Conservation (phyloP, 2,113 vertebrate genomes). For the Todiramphus chloris region DNA sequence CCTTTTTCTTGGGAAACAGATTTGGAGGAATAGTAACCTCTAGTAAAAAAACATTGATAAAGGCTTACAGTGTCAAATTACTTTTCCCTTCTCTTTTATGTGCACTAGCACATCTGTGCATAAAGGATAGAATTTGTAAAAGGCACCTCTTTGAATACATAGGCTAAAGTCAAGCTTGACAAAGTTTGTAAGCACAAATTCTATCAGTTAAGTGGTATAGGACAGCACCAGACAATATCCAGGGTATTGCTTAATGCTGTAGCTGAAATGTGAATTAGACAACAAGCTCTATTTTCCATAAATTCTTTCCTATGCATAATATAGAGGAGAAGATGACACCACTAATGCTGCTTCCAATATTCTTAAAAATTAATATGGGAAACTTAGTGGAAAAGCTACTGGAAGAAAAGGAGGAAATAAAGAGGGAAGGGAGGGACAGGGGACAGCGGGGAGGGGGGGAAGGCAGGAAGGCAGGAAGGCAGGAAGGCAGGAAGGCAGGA, state of each 20-base stretch:
- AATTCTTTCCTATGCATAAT: not conserved
- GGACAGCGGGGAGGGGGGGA: too few species aligned
- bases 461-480: not conserved
- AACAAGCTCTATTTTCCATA: not conserved
- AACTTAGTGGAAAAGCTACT: not conserved
- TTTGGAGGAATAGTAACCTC: not conserved
- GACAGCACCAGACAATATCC: not conserved
- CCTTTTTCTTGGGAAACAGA: not conserved
- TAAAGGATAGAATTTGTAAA: not conserved
- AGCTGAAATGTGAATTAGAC: not conserved
- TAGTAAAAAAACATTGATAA: not conserved
- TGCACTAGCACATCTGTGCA: not conserved
- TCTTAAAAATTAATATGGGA: not conserved
- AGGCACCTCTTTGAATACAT: not conserved
- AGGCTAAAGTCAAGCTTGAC: not conserved
- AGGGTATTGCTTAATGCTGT: not conserved
- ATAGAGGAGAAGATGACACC: not conserved
- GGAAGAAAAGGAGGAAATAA: not conserved
- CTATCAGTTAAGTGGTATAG: not conserved
- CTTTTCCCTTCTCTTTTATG: not conserved
- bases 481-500: not conserved
- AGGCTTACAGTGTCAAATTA: not conserved
- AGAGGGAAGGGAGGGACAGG: not conserved
- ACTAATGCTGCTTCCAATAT: not conserved
- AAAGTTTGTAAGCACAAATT: not conserved